Percentiles rank a stretch among this genome's conserved stretches.
phyloP scores from a whole-genome alignment of 2,797 vertebrate species.

The Nothura maculosa region DNA sequence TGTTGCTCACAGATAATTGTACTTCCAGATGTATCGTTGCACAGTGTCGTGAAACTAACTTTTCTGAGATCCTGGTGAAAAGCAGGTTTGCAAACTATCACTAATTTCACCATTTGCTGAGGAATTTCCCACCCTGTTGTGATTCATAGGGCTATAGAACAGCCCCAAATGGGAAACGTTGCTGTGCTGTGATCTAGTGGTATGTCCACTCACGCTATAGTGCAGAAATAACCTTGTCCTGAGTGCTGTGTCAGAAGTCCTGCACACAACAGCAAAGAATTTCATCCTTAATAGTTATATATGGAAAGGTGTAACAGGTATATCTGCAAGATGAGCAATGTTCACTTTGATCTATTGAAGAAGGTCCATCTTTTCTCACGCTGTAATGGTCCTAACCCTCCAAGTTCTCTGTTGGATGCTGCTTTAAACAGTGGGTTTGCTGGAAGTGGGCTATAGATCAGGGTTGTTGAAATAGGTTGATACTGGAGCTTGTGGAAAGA shows the following conservation, averaged over 20 bases:
- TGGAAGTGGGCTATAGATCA: neutral
- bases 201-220: neutral
- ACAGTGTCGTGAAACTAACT: neutral
- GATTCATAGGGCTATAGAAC: neutral
- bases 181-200: neutral
- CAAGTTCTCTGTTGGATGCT: neutral
- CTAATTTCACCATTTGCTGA: neutral
- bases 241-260: neutral
- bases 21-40: neutral
- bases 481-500: slow-evolving; percentile 35
- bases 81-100: neutral
- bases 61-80: neutral
- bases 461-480: neutral
- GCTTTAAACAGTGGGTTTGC: slow-evolving; percentile 2
- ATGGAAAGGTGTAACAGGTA: no score
- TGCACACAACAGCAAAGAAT: neutral
- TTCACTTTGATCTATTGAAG: neutral
- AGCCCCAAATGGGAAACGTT: neutral
- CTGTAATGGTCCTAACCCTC: neutral
- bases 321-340: neutral
- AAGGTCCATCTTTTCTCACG: neutral
- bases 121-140: neutral
- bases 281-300: neutral
- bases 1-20: neutral
- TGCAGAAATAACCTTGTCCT: neutral